Conservation (phyloP, 2,113 vertebrate genomes). For the Dascyllus trimaculatus region DNA sequence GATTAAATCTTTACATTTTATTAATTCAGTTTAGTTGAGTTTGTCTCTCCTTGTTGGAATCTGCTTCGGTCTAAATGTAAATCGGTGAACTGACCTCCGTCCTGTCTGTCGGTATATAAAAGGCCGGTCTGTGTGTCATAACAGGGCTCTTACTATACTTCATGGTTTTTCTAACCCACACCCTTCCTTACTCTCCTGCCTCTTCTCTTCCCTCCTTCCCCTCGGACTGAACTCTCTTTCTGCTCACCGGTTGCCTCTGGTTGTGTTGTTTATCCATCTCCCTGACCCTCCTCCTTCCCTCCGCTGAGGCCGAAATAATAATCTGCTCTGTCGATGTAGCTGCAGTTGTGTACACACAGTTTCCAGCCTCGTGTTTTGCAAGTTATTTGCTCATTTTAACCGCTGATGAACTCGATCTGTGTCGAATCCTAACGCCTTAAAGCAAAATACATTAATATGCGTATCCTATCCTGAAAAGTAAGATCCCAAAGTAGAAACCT, state of each 20-base stretch:
- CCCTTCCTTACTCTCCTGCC: constrained; percentile 65
- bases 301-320: constrained; percentile 31
- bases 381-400: constrained; percentile 2
- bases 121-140: constrained; percentile 78
- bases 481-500: no score
- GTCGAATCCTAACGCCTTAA: not conserved
- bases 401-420: not conserved
- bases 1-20: not conserved
- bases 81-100: constrained; percentile 38
- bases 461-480: no score
- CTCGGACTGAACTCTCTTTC: constrained; percentile 67
- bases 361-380: not conserved
- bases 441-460: no score
- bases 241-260: constrained; percentile 50
- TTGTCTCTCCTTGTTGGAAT: no score
- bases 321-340: constrained; percentile 13
- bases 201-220: constrained; percentile 49
- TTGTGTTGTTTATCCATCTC: constrained; percentile 67
- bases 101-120: constrained; percentile 72
- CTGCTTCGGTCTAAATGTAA: constrained; percentile 18
- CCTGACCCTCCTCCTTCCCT: not conserved
- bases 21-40: not conserved
- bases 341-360: not conserved
- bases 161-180: constrained; percentile 77
- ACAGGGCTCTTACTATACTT: constrained; percentile 82